Conservation (phyloP, 2,797 vertebrate genomes). For the Squalus acanthias region DNA sequence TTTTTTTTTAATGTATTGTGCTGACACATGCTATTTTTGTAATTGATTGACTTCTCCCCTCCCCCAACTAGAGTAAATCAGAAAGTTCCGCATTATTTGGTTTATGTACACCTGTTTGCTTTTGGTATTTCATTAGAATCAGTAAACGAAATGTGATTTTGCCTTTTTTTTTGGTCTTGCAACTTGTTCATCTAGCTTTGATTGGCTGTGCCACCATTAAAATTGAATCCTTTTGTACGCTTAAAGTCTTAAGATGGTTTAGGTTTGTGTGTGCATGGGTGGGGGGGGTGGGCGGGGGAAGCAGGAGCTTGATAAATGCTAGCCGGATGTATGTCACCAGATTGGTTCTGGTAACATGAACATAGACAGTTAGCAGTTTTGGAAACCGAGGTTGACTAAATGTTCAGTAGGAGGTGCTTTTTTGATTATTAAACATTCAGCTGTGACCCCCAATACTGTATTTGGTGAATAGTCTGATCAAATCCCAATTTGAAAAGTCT, state of each 20-base stretch:
- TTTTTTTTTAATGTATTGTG: constrained; percentile 12
- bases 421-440: not conserved
- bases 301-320: not conserved
- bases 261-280: no score
- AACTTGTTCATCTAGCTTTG: not conserved
- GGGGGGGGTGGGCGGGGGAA: not conserved
- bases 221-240: not conserved
- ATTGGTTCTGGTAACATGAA: not conserved
- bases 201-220: not conserved
- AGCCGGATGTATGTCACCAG: not conserved
- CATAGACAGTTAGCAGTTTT: not conserved
- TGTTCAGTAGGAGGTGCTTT: not conserved
- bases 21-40: constrained; percentile 26
- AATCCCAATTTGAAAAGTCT: not conserved
- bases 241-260: not conserved
- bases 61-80: not conserved
- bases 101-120: not conserved
- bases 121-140: not conserved
- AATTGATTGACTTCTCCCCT: not conserved
- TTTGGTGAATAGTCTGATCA: not conserved
- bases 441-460: not conserved
- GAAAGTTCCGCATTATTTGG: not conserved
- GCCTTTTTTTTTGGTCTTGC: not conserved
- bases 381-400: not conserved
- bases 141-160: not conserved